Conservation (phyloP, 1,140 invertebrate genomes). For the Littorina saxatilis region DNA sequence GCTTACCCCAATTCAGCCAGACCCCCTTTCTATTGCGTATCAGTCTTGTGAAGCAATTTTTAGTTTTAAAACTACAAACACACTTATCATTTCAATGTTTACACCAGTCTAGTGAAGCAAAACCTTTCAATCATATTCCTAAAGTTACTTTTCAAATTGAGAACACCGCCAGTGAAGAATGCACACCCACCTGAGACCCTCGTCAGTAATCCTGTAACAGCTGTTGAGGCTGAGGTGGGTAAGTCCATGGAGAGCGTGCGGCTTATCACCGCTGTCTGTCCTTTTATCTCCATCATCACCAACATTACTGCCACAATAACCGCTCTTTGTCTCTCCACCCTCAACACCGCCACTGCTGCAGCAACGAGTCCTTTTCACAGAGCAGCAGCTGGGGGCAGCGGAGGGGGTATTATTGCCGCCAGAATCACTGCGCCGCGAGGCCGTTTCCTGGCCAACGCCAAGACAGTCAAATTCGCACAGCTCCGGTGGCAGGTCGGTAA, state of each 20-base stretch:
- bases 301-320: neutral
- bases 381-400: neutral
- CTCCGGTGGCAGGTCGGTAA: slow-evolving; percentile 10
- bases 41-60: no score
- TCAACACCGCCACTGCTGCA: neutral
- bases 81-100: no score
- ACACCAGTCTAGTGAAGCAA: no score
- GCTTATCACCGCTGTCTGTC: neutral
- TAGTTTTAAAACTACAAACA: no score
- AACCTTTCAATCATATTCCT: no score
- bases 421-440: neutral
- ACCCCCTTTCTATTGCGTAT: no score
- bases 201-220: slow-evolving; percentile 74
- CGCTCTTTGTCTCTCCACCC: neutral
- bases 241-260: slow-evolving; percentile 42
- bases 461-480: slow-evolving; percentile 18
- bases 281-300: neutral
- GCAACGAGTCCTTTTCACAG: neutral
- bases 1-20: no score
- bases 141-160: no score
- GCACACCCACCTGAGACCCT: slow-evolving; percentile 66
- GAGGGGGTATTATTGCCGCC: neutral
- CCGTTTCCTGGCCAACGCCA: neutral
- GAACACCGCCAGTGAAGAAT: no score
- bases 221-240: slow-evolving; percentile 74